A percentile compares a stretch with the other conserved stretches of the same genome.
Conservation (phyloP, 2,113 vertebrate species). For the Elephas maximus region DNA sequence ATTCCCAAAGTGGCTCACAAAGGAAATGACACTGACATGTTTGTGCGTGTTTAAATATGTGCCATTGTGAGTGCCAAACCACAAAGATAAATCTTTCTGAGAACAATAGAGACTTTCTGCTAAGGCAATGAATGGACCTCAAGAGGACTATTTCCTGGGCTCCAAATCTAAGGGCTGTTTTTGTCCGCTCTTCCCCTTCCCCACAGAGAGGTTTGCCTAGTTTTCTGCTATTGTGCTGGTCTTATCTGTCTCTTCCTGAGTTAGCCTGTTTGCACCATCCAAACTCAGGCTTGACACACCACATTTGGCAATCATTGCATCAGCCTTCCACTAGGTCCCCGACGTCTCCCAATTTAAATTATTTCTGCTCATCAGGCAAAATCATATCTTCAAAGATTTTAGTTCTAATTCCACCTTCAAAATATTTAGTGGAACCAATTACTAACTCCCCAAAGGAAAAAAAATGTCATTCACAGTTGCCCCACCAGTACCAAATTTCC, state of each 20-base stretch:
- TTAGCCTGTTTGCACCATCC: neutral
- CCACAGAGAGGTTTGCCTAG: neutral
- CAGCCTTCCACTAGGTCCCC: neutral
- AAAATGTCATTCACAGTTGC: neutral
- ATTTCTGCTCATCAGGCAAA: neutral
- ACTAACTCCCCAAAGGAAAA: neutral
- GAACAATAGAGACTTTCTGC: conserved; percentile 69
- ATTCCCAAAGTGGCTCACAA: conserved; percentile 72
- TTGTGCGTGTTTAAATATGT: conserved; percentile 72
- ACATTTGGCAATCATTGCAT: neutral
- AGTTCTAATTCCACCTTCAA: neutral
- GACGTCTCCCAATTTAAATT: neutral
- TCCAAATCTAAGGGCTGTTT: conserved; percentile 34
- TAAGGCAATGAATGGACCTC: conserved; percentile 60
- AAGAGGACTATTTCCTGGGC: conserved; percentile 54
- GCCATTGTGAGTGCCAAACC: conserved; percentile 49
- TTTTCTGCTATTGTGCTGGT: neutral
- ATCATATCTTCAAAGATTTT: neutral
- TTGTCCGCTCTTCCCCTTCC: neutral
- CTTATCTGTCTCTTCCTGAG: neutral
- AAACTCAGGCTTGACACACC: neutral
- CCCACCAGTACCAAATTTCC: neutral
- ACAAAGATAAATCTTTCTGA: conserved; percentile 70
- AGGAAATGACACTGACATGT: conserved; percentile 62
- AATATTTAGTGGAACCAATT: neutral